Conservation (phyloP, 2,113 vertebrate genomes). For the Potamarius usumacintae region DNA sequence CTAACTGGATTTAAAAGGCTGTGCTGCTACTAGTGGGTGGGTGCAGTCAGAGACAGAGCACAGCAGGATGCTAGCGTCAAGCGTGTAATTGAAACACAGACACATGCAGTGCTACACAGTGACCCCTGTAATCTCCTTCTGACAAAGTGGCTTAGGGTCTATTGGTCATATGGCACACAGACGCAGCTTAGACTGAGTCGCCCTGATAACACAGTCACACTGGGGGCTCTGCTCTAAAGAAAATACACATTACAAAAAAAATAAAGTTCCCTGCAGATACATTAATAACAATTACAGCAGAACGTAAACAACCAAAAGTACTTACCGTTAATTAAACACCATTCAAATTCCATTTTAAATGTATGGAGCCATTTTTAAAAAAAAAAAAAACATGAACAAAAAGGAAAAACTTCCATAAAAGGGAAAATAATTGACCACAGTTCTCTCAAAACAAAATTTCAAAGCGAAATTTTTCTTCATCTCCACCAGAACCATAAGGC, state of each 20-base stretch:
- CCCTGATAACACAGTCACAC: constrained; percentile 17
- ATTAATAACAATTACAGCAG: background rate
- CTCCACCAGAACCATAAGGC: background rate
- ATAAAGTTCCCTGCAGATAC: background rate
- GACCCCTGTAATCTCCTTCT: constrained; percentile 77
- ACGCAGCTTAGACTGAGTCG: constrained; percentile 67
- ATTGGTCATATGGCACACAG: constrained; percentile 73
- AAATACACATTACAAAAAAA: constrained; percentile 4
- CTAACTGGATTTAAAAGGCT: constrained; percentile 7
- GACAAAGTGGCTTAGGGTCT: constrained; percentile 77
- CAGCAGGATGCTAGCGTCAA: constrained; percentile 62
- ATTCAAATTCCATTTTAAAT: background rate
- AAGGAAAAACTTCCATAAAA: background rate
- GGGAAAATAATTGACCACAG: background rate
- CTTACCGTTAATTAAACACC: background rate
- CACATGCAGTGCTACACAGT: constrained; percentile 66
- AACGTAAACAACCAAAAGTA: background rate
- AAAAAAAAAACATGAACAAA: background rate
- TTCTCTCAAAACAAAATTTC: background rate
- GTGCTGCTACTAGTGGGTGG: constrained; percentile 13
- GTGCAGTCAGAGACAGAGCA: constrained; percentile 46
- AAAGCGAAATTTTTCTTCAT: background rate
- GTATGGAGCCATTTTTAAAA: background rate
- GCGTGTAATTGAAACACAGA: constrained; percentile 70
- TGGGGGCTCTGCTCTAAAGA: constrained; percentile 14